A percentile compares a stretch with the other conserved stretches of the same genome.
These are phyloP conservation scores for Corythornis leucogaster DNA, from an alignment of 2,797 vertebrate genomes.

Conservation along the genomic window DNA sequence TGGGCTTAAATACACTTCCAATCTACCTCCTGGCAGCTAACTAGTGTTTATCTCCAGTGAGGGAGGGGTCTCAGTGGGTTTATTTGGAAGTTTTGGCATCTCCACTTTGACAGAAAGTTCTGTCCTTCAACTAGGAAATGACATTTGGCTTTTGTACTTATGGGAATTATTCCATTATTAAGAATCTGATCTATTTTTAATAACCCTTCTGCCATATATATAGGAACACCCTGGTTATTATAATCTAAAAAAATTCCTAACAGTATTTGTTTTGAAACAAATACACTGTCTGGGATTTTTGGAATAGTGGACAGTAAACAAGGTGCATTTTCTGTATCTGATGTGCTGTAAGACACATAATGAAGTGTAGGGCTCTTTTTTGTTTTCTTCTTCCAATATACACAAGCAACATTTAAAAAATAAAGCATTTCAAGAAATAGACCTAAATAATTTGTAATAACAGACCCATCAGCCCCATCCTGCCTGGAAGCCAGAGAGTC, in stretches of 20 bases:
- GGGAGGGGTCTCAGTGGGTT: background rate
- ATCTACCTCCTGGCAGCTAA: background rate
- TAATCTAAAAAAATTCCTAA: slow-evolving; percentile 26
- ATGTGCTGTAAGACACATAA: background rate
- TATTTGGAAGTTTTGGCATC: background rate
- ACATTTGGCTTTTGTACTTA: background rate
- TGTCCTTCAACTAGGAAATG: background rate
- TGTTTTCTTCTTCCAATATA: background rate
- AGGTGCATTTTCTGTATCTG: background rate
- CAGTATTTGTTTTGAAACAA: slow-evolving; percentile 28
- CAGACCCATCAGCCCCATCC: background rate
- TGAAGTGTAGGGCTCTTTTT: fast-evolving
- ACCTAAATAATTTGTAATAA: slow-evolving; percentile 24
- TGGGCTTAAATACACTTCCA: background rate
- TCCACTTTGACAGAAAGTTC: background rate
- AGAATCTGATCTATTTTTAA: slow-evolving; percentile 51
- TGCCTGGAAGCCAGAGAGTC: background rate
- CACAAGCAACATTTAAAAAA: background rate
- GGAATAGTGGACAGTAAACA: background rate
- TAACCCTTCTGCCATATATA: slow-evolving; percentile 18
- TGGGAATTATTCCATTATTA: background rate
- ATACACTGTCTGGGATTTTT: slow-evolving; percentile 4
- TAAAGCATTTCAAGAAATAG: background rate
- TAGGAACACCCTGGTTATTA: slow-evolving; percentile 14
- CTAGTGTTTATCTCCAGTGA: background rate